Evolutionary conservation across 2,113 vertebrate species (phyloP).

Genomic region (Nibea albiflora): DNA sequence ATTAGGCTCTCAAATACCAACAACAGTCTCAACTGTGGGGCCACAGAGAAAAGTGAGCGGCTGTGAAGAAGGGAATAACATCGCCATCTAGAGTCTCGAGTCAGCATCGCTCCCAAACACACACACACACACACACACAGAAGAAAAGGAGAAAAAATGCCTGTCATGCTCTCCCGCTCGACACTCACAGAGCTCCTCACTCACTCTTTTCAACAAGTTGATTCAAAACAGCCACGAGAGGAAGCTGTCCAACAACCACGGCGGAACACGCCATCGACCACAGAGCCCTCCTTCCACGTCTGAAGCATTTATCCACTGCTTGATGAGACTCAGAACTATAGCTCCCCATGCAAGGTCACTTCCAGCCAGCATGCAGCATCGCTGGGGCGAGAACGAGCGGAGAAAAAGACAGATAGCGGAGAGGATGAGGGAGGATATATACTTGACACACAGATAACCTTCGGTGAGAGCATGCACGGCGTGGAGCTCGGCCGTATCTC

Average conservation of each 20-base stretch:
- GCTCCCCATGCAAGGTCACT: conserved; percentile 74
- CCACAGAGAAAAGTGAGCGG: not conserved
- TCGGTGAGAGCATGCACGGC: conserved; percentile 50
- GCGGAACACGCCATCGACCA: not conserved
- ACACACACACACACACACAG: not conserved
- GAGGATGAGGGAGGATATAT: conserved; percentile 47
- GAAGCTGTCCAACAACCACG: conserved; percentile 4
- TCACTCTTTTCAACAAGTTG: conserved; percentile 59
- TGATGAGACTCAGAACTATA: conserved; percentile 75
- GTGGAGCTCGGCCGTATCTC: conserved; percentile 19
- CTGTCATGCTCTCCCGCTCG: conserved; percentile 36
- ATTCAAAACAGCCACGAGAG: conserved; percentile 18
- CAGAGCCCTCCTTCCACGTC: conserved; percentile 6
- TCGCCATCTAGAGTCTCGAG: conserved; percentile 77
- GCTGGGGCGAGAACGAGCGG: conserved; percentile 40
- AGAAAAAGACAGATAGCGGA: conserved; percentile 36
- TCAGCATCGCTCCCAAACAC: conserved; percentile 7
- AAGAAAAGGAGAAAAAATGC: conserved; percentile 29
- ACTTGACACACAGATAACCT: conserved; percentile 58
- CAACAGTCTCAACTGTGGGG: conserved; percentile 2
- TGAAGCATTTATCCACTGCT: conserved; percentile 38
- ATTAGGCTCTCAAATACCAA: conserved; percentile 25
- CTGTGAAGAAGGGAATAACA: conserved; percentile 73
- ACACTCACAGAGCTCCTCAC: conserved; percentile 36
- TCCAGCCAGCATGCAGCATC: conserved; percentile 68